Evolutionary conservation across 2,888 invertebrate genomes (phyloP), one percentile per base, ranked within the genome.

Genomic region (Orthonevra nobilis): DNA sequence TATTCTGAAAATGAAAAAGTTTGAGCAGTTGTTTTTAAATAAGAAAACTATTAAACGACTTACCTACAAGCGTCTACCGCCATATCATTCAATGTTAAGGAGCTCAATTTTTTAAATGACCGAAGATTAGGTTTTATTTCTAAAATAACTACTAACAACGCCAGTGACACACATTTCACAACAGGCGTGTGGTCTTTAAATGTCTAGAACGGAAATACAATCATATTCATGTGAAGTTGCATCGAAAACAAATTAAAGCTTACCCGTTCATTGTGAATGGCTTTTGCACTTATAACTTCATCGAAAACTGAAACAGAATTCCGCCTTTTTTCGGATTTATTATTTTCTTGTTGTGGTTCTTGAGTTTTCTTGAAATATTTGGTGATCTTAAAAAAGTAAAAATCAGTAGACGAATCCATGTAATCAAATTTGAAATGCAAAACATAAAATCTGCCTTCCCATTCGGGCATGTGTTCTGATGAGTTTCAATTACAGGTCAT

Each of bases 251-350:
- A 28, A 12, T 38, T 34, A 12, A 10, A 58, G 34, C 1, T 46
- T 26, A 74, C 44, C 44, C 32, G 12, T 66, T 69, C 48, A 17
- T 73, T 46, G 74, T 72, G 68, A 9, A 81, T 81, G 30, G 85
- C 83, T 28, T 84, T 82, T 0, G 82, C 81, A 30, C 74, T 74
- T 0, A 58, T 26, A 1, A 87, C 82, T 12, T 87, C 84, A 54
- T 89, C 89, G 54, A 89, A 89, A 52, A 89, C 82, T 5, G 88
- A 88, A 0, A 89, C 85, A 0, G 89, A 87, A 10, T 86, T 84
- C 1, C 87, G 84, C 17, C 84, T 84, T 19, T 83, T 85, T 5
- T 70, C 32, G 0, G 20, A 14, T 28, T 64, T 52, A 1, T 17
- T 7, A 6, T 17, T 1, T 2, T 34, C 52, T 17, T 20, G 4